Base-by-base conservation (phyloP, 2,797 vertebrate species). In the Chloroceryle amazona region DNA sequence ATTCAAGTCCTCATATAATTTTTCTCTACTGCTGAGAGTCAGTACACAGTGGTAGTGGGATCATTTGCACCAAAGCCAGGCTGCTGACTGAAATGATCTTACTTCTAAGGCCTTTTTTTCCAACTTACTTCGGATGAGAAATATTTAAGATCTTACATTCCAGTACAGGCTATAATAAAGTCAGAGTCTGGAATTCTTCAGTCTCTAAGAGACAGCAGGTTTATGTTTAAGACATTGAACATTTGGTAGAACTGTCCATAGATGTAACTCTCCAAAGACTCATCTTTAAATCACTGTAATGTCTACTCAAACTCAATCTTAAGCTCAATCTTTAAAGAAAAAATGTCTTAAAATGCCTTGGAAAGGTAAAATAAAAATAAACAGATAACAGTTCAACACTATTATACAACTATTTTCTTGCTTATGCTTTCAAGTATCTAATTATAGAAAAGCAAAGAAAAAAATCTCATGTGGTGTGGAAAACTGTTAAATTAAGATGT, bases 401-500 rank as follows among this genome's bases (percentile, higher is more conserved):
- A 26, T 63, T 55, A 60, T 6, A 49, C 18, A 11, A n/a, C 6
- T 33, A 10, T 35, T 93, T 80, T 78, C 81, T 70, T 70, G n/a
- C 58, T 86, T 73, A 68, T 93, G 37, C 31, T 92, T 73, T 81
- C 60, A 81, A 52, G 55, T 54, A 62, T 42, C 10, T 41, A 79
- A 76, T 89, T 91, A 91, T 12, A 70, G 52, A 70, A 80, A 91
- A 76, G 21, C 60, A 87, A 79, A 18, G 0, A 0, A 72, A 88
- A 72, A 61, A 72, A 57, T 84, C 44, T 49, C 57, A 63, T n/a
- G 33, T 41, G 41, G 10, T 73, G 11, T 85, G 71, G 55, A 81
- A 95, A 95, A 63, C 31, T 82, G 61, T 86, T 91, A 93, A 67
- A 95, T 91, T 88, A 80, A 68, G 75, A 63, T 67, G 35, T 62